phyloP scores from a whole-genome alignment of 2,113 vertebrate species.

The Elgaria multicarinata region DNA sequence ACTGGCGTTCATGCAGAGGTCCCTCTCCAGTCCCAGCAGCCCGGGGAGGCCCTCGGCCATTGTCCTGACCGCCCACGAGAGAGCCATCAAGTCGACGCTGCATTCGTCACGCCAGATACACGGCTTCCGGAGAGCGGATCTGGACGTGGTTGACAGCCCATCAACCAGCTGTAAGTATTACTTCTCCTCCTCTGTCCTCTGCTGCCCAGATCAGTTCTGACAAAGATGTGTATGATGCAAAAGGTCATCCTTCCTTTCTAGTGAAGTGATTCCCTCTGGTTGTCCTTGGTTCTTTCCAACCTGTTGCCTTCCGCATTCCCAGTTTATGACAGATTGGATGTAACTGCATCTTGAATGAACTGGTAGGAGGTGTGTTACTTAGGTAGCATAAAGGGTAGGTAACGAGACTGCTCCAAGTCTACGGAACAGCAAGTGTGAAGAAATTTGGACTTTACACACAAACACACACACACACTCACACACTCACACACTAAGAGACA shows the following conservation, averaged over 20 bases:
- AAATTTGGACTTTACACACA: conserved; percentile 8
- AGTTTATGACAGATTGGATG: not conserved
- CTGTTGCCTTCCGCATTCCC: not conserved
- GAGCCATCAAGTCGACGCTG: conserved; percentile 75
- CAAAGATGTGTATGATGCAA: not conserved
- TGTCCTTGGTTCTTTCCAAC: conserved; percentile 1
- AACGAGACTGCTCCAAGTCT: conserved; percentile 5
- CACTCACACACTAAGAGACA: not conserved
- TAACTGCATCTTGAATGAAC: not conserved
- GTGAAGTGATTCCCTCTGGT: not conserved
- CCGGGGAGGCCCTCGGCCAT: conserved; percentile 66
- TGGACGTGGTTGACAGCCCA: conserved; percentile 72
- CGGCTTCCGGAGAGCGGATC: conserved; percentile 61
- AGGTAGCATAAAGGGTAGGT: not conserved
- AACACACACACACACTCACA: not conserved
- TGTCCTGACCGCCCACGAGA: conserved; percentile 73
- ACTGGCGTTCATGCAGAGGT: conserved; percentile 80
- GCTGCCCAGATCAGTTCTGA: conserved; percentile 50
- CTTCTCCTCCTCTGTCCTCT: conserved; percentile 45
- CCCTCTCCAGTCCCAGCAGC: conserved; percentile 69
- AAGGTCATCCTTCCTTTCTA: conserved; percentile 11
- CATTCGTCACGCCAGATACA: conserved; percentile 61
- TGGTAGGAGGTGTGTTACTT: not conserved
- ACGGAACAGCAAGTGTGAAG: conserved; percentile 2
- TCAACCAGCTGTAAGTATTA: conserved; percentile 80